Conservation (phyloP, 2,113 vertebrate species). For the Xenotilapia caudafasciata region DNA sequence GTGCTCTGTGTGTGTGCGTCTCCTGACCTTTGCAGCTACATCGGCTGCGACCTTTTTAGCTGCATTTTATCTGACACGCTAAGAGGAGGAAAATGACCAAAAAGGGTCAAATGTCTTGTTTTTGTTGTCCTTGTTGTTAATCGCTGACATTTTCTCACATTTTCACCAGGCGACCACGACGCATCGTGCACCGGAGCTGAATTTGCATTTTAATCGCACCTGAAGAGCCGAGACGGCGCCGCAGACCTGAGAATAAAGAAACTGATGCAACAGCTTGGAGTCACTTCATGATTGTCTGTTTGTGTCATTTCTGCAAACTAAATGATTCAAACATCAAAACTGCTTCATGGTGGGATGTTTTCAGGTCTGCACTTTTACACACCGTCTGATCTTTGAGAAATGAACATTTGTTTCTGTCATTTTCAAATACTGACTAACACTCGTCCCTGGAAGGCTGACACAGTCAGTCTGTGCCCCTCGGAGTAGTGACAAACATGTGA, state of each 20-base stretch:
- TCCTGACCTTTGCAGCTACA: conserved; percentile 22
- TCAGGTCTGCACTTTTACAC: background rate
- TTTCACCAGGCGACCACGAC: background rate
- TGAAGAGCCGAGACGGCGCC: background rate
- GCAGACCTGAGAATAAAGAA: background rate
- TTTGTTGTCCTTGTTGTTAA: background rate
- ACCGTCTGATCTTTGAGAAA: background rate
- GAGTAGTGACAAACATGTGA: background rate
- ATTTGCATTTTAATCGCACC: background rate
- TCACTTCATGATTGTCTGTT: background rate
- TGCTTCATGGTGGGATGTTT: background rate
- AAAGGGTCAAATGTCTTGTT: background rate
- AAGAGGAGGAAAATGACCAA: background rate
- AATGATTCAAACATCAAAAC: background rate
- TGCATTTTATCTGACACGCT: background rate
- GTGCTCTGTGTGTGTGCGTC: background rate
- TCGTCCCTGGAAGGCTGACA: background rate
- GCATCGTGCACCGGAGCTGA: background rate
- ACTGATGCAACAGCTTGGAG: background rate
- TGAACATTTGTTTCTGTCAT: background rate
- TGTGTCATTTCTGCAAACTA: background rate
- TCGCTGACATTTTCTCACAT: background rate
- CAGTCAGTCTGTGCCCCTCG: background rate
- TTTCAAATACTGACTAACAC: background rate
- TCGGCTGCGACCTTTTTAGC: background rate